Evolutionary conservation across 2,797 vertebrate species (phyloP).

Genomic region (Enteromius trimaculatus): DNA sequence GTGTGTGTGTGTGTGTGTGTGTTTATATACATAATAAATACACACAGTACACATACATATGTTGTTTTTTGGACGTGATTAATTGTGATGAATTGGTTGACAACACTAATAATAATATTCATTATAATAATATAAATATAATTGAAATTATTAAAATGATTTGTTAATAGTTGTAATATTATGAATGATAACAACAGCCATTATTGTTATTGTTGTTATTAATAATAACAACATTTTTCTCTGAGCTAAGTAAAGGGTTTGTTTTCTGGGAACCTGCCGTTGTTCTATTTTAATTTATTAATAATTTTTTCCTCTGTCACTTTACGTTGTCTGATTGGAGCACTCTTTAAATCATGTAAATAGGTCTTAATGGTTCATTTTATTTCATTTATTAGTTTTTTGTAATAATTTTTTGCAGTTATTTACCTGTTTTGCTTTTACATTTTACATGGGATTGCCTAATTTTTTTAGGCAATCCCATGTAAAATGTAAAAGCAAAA

Average conservation of each 20-base stretch:
- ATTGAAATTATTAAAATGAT: background rate
- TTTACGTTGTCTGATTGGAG: background rate
- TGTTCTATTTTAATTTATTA: constrained; percentile 28
- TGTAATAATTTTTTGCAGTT: background rate
- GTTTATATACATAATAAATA: too few relatives aligned
- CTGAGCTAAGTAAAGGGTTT: background rate
- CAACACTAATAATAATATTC: too few relatives aligned
- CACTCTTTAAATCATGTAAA: background rate
- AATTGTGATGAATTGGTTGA: too few relatives aligned
- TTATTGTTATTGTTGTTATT: background rate
- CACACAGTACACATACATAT: too few relatives aligned
- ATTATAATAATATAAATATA: background rate
- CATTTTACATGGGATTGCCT: background rate
- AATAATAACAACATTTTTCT: background rate
- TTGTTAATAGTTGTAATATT: background rate
- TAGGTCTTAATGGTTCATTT: background rate
- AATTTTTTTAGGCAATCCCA: too few relatives aligned
- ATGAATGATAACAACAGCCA: background rate
- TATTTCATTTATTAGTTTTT: background rate
- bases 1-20: too few relatives aligned
- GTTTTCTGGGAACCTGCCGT: constrained; percentile 40
- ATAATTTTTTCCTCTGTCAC: background rate
- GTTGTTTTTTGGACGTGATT: too few relatives aligned
- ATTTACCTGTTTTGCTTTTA: background rate
- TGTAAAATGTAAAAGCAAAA: too few relatives aligned